Conservation (phyloP, 2,113 vertebrate genomes). For the Rhea americana region DNA sequence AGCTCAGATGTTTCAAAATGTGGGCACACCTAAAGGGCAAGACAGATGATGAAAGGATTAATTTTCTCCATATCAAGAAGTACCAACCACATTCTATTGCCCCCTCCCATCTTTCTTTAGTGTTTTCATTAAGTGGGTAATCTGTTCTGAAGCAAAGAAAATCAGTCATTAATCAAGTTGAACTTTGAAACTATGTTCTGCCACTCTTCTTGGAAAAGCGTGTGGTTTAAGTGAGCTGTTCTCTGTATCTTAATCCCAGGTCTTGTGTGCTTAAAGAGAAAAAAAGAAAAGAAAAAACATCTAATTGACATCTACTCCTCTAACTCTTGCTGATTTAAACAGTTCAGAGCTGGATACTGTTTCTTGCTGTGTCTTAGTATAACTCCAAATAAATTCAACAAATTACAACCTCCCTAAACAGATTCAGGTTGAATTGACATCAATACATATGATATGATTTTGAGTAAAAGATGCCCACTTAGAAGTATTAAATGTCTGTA, state of each 20-base stretch:
- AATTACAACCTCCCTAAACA: not conserved
- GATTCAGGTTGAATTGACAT: not conserved
- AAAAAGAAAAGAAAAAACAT: not conserved
- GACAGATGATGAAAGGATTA: not conserved
- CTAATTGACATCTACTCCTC: not conserved
- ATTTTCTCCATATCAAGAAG: not conserved
- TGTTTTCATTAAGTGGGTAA: not conserved
- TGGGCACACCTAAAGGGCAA: constrained; percentile 79
- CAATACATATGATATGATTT: not conserved
- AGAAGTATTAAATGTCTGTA: not conserved
- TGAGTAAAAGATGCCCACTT: not conserved
- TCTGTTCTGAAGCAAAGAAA: not conserved
- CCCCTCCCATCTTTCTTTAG: not conserved
- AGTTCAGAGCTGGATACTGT: not conserved
- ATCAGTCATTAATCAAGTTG: not conserved
- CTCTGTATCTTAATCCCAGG: too few relatives aligned
- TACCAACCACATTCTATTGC: not conserved
- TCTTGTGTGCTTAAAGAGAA: too few relatives aligned
- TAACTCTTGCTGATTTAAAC: not conserved
- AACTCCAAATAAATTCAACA: not conserved
- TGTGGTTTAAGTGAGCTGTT: not conserved
- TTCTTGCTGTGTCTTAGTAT: not conserved
- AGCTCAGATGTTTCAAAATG: constrained; percentile 79
- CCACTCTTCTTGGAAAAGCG: not conserved
- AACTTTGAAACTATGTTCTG: not conserved